Conservation (phyloP, 2,797 vertebrate genomes). For the Thaleichthys pacificus region DNA sequence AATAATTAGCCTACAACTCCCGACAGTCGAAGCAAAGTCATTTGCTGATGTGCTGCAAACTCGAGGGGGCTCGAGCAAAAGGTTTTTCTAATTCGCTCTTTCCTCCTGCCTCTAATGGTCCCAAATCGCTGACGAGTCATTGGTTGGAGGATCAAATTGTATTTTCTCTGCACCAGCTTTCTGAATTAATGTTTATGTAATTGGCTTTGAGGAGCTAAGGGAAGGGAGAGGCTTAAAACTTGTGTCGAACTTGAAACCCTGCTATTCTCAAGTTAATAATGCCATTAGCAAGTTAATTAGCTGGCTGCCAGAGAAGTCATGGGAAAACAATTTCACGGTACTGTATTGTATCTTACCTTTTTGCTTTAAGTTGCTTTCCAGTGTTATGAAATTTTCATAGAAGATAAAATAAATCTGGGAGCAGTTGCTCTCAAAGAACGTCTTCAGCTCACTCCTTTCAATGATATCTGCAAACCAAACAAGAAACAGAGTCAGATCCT, state of each 20-base stretch:
- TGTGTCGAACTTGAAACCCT: conserved; percentile 6
- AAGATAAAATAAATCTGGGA: conserved; percentile 99
- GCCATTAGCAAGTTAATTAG: conserved; percentile 10
- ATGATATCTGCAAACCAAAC: conserved; percentile 81
- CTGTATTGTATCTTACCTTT: conserved; percentile 79
- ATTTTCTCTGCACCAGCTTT: not conserved
- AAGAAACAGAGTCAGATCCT: conserved; percentile 5
- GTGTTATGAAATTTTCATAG: conserved; percentile 99
- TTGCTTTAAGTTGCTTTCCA: conserved; percentile 98
- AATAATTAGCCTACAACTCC: not conserved
- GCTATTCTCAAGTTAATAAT: not conserved
- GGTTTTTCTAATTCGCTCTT: not conserved
- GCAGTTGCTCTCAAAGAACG: conserved; percentile 95
- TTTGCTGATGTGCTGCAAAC: not conserved
- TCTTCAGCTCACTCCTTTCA: conserved; percentile 93
- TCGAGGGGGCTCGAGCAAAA: not conserved
- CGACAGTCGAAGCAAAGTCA: not conserved
- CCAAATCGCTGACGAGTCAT: not conserved
- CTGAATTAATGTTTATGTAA: conserved; percentile 14
- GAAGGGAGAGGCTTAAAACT: not conserved
- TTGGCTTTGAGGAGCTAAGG: not conserved
- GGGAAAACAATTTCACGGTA: no score
- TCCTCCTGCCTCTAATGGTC: not conserved
- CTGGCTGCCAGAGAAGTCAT: not conserved
- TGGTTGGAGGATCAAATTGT: not conserved